These are phyloP conservation scores for Macaca nemestrina DNA, from an alignment of 2,113 vertebrate genomes.

Conservation along the genomic window DNA sequence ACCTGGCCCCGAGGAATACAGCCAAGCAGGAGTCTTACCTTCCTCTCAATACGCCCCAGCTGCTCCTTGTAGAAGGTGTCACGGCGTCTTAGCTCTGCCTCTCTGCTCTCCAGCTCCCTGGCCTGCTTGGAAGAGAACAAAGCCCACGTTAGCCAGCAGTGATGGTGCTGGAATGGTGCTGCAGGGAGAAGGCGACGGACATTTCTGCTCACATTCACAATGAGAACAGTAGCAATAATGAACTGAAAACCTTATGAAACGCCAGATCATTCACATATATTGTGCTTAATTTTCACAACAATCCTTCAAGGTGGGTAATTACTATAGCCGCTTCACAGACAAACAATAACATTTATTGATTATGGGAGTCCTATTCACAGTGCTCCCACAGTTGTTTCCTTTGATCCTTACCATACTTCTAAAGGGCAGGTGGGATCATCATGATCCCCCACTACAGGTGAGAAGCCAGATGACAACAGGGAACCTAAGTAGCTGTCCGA, in stretches of 20 bases:
- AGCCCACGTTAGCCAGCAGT: neutral
- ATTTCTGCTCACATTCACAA: neutral
- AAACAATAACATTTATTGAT: neutral
- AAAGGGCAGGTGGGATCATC: neutral
- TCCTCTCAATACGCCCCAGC: slow-evolving; percentile 90
- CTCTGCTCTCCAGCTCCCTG: slow-evolving; percentile 87
- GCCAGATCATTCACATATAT: neutral
- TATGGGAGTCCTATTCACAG: neutral
- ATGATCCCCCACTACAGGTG: neutral
- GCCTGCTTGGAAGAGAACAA: slow-evolving; percentile 82
- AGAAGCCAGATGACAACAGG: neutral
- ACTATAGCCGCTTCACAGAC: neutral
- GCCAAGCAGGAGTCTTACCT: slow-evolving; percentile 83
- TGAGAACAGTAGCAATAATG: neutral
- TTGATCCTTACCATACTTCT: neutral
- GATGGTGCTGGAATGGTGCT: neutral
- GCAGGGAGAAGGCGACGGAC: neutral
- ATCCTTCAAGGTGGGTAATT: neutral
- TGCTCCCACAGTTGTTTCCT: neutral
- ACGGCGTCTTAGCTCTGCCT: slow-evolving; percentile 87
- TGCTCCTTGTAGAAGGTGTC: slow-evolving; percentile 93
- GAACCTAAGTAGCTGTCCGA: neutral
- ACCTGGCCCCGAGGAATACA: neutral
- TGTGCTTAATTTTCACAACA: slow-evolving; percentile 5
- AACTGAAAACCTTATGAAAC: neutral